These are phyloP conservation scores for Drosophila kikkawai DNA, from an alignment of 1,140 invertebrate species.

Conservation along the genomic window DNA sequence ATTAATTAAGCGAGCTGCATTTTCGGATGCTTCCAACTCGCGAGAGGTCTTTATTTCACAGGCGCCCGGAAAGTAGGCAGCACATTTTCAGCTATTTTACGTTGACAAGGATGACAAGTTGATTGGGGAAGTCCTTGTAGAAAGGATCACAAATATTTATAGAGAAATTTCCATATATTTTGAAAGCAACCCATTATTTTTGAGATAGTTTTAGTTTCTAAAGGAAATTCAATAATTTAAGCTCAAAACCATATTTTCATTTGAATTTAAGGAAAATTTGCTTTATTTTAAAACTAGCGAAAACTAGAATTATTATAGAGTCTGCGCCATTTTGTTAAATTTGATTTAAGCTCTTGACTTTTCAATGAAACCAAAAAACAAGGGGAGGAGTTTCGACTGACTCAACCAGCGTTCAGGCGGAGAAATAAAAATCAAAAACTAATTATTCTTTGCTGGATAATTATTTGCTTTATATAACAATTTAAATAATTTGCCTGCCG, in stretches of 20 bases:
- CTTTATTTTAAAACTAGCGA: not conserved
- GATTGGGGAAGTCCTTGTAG: not conserved
- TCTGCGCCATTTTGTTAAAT: conserved; percentile 3
- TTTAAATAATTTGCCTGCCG: conserved; percentile 78
- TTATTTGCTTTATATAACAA: conserved; percentile 77
- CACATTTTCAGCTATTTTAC: conserved; percentile 11
- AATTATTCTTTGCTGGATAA: conserved; percentile 67
- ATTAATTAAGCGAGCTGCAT: conserved; percentile 73
- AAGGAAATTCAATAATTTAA: not conserved
- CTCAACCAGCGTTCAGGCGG: not conserved
- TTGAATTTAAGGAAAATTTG: not conserved
- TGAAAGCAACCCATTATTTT: too few species aligned
- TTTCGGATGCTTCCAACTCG: conserved; percentile 39
- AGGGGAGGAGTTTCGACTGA: not conserved
- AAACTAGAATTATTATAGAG: not conserved
- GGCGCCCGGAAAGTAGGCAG: conserved; percentile 71
- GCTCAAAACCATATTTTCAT: not conserved
- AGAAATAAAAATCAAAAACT: conserved; percentile 50
- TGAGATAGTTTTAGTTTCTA: not conserved
- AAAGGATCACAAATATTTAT: not conserved
- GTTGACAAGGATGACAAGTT: conserved; percentile 6
- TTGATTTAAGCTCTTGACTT: not conserved
- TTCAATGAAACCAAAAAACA: not conserved
- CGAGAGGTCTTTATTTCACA: conserved; percentile 23
- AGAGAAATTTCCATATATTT: not conserved